Base-by-base conservation (phyloP, 2,797 vertebrate genomes). In the Taeniopygia guttata region DNA sequence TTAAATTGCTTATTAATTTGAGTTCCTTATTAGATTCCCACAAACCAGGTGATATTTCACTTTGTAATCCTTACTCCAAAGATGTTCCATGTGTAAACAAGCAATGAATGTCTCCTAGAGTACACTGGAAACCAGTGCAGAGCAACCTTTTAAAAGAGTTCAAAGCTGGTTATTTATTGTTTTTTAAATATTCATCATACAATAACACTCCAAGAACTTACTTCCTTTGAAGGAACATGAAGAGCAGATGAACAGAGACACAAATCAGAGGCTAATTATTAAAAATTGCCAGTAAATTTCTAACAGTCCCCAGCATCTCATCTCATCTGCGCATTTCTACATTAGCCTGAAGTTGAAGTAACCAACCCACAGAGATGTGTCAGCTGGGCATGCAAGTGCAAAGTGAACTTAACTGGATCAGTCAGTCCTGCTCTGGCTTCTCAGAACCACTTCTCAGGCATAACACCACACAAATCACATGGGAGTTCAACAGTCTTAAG, bases 1-100 rank as follows among this genome's bases (percentile, higher is more conserved):
- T 75, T 90, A 64, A 81, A 92, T 67, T 5, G 3, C 38, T 84
- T 90, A 93, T 84, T 93, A 96, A 94, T 94, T 94, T 68, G 26
- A 92, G 89, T 42, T 92, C 54, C 34, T 90, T 81, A 70, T 89
- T 86, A 94, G n/a, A 52, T 32, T n/a, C n/a, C 29, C 32, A 40
- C 89, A 67, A 63, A 73, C 21, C 29, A 62, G 52, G 74, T 87
- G 83, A 79, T 45, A 66, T 73, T 88, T 79, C 63, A 68, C 23
- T 90, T 79, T 30, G 55, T 52, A 63, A 93, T 48, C 59, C 36
- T 67, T 56, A 59, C 40, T 88, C 69, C 58, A 79, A 72, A 85
- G 55, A 75, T 7, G 15, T 14, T 74, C 25, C 19, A 32, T 23
- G 52, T 76, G 34, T 46, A 86, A 88, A 56, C 19, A 87, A 45